phyloP scores from a whole-genome alignment of 30 jellyfish, hydroid and myxozoan genomes.

The Aurelia sp. region DNA sequence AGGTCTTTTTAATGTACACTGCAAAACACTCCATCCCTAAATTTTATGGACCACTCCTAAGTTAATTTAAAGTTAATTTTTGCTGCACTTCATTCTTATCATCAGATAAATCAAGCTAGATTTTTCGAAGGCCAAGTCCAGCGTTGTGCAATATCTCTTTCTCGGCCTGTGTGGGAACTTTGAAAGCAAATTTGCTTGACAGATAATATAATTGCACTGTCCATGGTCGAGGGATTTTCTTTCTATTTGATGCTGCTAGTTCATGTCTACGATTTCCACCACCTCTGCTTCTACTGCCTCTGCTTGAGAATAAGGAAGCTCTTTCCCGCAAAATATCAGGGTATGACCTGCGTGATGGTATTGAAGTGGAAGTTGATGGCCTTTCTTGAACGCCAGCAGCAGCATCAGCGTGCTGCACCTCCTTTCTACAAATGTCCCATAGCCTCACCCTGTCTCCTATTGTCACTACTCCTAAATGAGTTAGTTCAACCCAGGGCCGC shows the following conservation, averaged over 20 bases:
- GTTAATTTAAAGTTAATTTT: conserved; percentile 21
- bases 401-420: no score
- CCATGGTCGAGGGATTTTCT: conserved; percentile 22
- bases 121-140: conserved; percentile 40
- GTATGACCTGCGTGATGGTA: background rate
- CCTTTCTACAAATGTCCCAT: no score
- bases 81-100: conserved; percentile 23
- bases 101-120: conserved; percentile 36
- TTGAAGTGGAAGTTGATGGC: no score
- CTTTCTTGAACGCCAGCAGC: no score
- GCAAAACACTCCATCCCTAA: conserved; percentile 21
- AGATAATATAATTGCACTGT: conserved; percentile 37
- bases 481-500: no score
- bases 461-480: no score
- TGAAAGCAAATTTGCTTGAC: conserved; percentile 33
- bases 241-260: background rate
- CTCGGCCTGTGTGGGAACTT: conserved; percentile 43
- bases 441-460: no score
- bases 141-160: conserved; percentile 39
- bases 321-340: conserved; percentile 37
- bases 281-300: conserved; percentile 32
- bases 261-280: conserved; percentile 31
- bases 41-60: conserved; percentile 5
- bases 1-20: no score
- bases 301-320: conserved; percentile 25